These are phyloP conservation scores for Cryptomyrus ogoouensis DNA, from an alignment of 2,113 vertebrate genomes.

Conservation along the genomic window DNA sequence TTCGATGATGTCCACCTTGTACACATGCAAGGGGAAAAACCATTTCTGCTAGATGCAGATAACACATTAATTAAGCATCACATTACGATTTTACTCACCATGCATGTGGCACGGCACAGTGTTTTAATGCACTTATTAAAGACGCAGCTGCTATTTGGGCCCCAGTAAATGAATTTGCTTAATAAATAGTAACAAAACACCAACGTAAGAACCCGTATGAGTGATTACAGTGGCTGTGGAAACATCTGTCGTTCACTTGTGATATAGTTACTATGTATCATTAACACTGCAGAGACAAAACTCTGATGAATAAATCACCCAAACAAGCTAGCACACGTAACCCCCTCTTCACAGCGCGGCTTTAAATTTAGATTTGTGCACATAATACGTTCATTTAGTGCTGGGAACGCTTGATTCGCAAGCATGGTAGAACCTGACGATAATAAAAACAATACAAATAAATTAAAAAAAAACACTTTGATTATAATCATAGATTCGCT, in stretches of 20 bases:
- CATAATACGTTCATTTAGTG: background rate
- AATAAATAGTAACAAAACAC: background rate
- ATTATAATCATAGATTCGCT: background rate
- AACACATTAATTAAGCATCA: background rate
- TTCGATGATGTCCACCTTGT: background rate
- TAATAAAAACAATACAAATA: background rate
- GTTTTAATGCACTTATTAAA: background rate
- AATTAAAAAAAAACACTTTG: background rate
- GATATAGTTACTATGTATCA: background rate
- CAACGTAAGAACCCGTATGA: background rate
- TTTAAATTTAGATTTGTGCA: background rate
- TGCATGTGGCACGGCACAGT: background rate
- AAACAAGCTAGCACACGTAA: background rate
- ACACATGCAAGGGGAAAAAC: background rate
- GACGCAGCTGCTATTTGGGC: background rate
- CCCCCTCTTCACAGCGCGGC: background rate
- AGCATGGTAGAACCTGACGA: background rate
- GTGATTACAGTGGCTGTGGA: background rate
- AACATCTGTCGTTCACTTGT: background rate
- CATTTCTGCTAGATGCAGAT: background rate
- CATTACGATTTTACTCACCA: background rate
- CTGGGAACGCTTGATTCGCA: background rate
- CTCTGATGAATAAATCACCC: background rate
- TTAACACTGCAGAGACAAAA: background rate
- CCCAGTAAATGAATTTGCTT: background rate